Conservation (phyloP, 1,140 invertebrate species). For the Lepidurus packardi region DNA sequence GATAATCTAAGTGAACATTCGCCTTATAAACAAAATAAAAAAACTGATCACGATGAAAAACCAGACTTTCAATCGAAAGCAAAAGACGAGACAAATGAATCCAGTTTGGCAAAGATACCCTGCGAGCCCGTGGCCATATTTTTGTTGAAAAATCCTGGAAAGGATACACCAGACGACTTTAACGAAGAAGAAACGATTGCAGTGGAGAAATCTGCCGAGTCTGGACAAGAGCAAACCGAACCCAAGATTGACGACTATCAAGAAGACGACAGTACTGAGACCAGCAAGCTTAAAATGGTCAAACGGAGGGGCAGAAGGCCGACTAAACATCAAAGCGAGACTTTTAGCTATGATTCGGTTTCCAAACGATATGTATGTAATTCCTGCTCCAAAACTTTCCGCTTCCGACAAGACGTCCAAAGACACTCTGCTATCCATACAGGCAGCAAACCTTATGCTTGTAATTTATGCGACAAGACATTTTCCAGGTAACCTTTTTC, state of each 20-base stretch:
- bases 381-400: slow-evolving; percentile 30
- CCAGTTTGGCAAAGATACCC: too few species aligned
- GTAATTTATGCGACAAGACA: slow-evolving; percentile 53
- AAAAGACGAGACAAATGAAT: not conserved
- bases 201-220: too few species aligned
- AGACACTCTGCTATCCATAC: slow-evolving; percentile 51
- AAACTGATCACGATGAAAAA: too few species aligned
- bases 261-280: too few species aligned
- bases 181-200: not conserved
- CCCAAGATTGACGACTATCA: too few species aligned
- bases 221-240: too few species aligned
- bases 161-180: not conserved
- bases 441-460: slow-evolving; percentile 60
- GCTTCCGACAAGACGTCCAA: slow-evolving; percentile 28
- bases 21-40: too few species aligned
- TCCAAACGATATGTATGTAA: slow-evolving; percentile 26
- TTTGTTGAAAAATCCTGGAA: not conserved
- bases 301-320: not conserved
- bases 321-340: not conserved
- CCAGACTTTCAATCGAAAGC: not conserved
- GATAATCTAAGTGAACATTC: not conserved
- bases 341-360: not conserved
- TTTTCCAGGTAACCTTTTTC: not conserved
- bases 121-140: too few species aligned
- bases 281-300: not conserved